Evolutionary conservation across 2,113 vertebrate genomes (phyloP).

Genomic region (Platichthys flesus): DNA sequence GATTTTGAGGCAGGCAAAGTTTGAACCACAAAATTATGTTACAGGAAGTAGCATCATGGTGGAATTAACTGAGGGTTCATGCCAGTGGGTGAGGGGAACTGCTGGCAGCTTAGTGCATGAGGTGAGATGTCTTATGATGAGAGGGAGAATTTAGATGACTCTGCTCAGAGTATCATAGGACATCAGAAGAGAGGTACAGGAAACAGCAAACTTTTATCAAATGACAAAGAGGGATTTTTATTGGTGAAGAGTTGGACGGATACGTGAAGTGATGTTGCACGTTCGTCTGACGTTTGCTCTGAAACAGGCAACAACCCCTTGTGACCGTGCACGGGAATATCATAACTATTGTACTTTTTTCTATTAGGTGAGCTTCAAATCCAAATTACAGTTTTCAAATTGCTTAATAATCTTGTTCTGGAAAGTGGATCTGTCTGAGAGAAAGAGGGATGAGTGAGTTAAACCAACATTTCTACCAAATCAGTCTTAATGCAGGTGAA

Average conservation of each 20-base stretch:
- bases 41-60: conserved; percentile 11
- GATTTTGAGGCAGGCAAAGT: not conserved
- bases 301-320: too few species aligned
- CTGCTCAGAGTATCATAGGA: not conserved
- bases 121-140: conserved; percentile 34
- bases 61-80: conserved; percentile 48
- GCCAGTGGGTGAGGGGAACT: conserved; percentile 28
- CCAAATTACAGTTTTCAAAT: not conserved
- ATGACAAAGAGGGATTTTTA: not conserved
- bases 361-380: not conserved
- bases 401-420: conserved; percentile 11
- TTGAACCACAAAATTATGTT: conserved; percentile 1
- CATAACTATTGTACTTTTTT: not conserved
- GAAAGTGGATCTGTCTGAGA: not conserved
- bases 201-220: not conserved
- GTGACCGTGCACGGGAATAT: not conserved
- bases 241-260: not conserved
- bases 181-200: not conserved
- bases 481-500: too few species aligned
- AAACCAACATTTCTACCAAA: too few species aligned
- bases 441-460: not conserved
- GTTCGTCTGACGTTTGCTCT: too few species aligned
- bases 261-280: not conserved
- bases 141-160: conserved; percentile 23
- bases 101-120: too few species aligned